Conservation (phyloP, 1,140 invertebrate genomes). For the Pseudomyrmex flavicornis region DNA sequence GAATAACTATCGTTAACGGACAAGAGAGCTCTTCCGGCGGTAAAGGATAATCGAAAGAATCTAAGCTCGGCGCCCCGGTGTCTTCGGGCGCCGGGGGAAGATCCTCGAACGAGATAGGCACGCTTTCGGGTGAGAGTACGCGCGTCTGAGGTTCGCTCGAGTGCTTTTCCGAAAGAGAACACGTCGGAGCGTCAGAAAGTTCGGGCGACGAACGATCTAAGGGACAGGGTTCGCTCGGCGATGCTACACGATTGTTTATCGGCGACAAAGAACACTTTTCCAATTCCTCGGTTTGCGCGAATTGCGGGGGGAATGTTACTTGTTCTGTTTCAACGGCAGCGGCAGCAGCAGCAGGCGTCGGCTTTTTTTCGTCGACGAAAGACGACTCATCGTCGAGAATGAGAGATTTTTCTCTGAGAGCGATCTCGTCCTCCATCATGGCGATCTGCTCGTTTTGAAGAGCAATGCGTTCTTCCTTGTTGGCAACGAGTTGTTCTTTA, state of each 20-base stretch:
- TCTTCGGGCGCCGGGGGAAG: conserved; percentile 55
- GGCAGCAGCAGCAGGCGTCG: too few species aligned
- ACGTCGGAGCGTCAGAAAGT: neutral
- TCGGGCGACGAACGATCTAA: neutral
- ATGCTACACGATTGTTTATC: neutral
- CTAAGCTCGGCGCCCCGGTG: neutral
- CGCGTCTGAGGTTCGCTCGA: conserved; percentile 14
- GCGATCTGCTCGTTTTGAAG: too few species aligned
- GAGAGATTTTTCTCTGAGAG: too few species aligned
- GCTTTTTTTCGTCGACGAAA: too few species aligned
- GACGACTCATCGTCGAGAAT: too few species aligned
- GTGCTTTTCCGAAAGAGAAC: neutral
- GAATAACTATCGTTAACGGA: conserved; percentile 29
- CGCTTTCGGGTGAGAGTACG: conserved; percentile 26
- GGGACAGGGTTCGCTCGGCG: neutral
- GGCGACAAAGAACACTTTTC: conserved; percentile 15
- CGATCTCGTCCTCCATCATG: too few species aligned
- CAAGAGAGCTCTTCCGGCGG: conserved; percentile 72
- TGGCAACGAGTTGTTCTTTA: too few species aligned
- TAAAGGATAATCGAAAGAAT: conserved; percentile 62
- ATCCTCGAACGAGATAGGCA: conserved; percentile 43
- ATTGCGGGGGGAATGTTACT: neutral
- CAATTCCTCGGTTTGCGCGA: neutral
- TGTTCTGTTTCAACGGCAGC: neutral
- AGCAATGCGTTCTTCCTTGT: too few species aligned